Conservation (phyloP, 1,140 invertebrate species). For the Gonioctena quinquepunctata region DNA sequence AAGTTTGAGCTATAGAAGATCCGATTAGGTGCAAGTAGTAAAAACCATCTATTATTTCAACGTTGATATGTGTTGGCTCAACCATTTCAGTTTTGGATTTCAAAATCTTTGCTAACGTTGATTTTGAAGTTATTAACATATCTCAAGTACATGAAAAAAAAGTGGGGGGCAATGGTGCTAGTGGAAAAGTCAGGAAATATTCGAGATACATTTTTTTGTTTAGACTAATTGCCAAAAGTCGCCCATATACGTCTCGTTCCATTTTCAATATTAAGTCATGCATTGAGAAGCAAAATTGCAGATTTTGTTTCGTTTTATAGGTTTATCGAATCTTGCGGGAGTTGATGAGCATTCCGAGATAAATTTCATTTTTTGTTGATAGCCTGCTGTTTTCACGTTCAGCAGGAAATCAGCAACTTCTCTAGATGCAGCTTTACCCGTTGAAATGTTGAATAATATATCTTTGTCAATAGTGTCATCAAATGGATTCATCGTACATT, state of each 20-base stretch:
- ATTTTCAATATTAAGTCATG: slow-evolving; percentile 39
- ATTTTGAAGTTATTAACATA: slow-evolving; percentile 48
- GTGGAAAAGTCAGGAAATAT: slow-evolving; percentile 42
- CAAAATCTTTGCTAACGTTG: slow-evolving; percentile 30
- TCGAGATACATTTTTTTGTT: slow-evolving; percentile 44
- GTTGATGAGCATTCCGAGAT: slow-evolving; percentile 33
- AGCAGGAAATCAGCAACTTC: slow-evolving; percentile 40
- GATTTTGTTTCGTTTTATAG: slow-evolving; percentile 46
- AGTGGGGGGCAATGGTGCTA: slow-evolving; percentile 43
- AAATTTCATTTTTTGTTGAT: slow-evolving; percentile 42
- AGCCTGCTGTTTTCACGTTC: slow-evolving; percentile 25
- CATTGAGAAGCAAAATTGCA: slow-evolving; percentile 42
- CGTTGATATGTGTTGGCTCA: no score
- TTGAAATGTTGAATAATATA: slow-evolving; percentile 42
- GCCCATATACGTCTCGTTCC: slow-evolving; percentile 46
- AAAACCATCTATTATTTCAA: no score
- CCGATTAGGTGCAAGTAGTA: no score
- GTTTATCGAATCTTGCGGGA: slow-evolving; percentile 42
- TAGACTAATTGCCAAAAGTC: slow-evolving; percentile 40
- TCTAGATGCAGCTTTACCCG: slow-evolving; percentile 39
- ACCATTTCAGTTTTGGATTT: slow-evolving; percentile 26
- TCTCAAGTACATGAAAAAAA: slow-evolving; percentile 43
- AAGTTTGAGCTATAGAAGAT: no score
- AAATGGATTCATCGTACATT: slow-evolving; percentile 40
- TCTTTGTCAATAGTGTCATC: slow-evolving; percentile 36